Evolutionary conservation across 2,113 vertebrate genomes (phyloP), one percentile per base, ranked within the genome.

Genomic region (Oreochromis aureus): DNA sequence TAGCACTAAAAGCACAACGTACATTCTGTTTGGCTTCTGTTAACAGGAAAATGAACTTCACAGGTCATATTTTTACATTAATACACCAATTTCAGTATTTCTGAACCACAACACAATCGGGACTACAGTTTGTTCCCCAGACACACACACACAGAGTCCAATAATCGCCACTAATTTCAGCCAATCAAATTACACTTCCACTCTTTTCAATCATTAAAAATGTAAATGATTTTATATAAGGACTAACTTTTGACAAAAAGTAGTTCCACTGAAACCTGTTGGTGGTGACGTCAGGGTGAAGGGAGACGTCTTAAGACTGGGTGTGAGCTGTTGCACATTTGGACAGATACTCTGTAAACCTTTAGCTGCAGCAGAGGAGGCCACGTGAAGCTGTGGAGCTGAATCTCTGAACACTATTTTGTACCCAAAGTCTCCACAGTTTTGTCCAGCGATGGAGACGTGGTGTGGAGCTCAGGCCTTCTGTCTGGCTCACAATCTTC

Each of bases 11-110:
- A 91, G 53, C 88, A 69, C 13, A 24, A 44, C 51, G 30, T 91
- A 90, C 89, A 88, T 89, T 86, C 69, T 83, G 11, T 44, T 18
- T 6, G 80, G 41, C 81, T 87, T 84, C 56, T 85, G 27, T 82
- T 36, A 2, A 51, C 34, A 4, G 48, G 69, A 73, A 46, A 48
- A 73, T 18, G 24, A 73, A 3, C 15, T 73, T 73, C 69, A 73
- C 69, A 76, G 41, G 6, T 76, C 15, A 18, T 30, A 19, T 30
- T 30, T 73, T 46, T 76, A 30, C 44, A 7, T 16, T 9, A 71
- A 44, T 71, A 4, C 36, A 71, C 36, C 5, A 10, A 19, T 11
- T 27, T 27, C 41, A 27, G 41, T 46, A 30, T 76, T 48, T 76
- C 69, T 0, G 41, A 48, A 27, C 39, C 7, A 44, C n/a, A 71